Evolutionary conservation across 2,797 vertebrate genomes (phyloP).

Genomic region (Macropodus opercularis): DNA sequence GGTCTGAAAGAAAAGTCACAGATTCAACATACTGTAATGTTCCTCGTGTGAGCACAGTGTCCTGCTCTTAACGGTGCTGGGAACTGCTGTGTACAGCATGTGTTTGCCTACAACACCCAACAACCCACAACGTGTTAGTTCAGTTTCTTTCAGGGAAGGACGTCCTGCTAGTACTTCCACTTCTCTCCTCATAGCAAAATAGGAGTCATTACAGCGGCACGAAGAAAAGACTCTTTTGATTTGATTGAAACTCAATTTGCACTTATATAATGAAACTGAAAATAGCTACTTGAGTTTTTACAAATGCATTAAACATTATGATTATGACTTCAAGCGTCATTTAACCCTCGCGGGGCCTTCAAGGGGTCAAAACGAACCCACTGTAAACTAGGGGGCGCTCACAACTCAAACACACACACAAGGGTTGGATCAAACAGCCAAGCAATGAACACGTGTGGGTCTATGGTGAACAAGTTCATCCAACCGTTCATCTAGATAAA

Average conservation of each 20-base stretch:
- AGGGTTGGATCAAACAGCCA: too few species aligned
- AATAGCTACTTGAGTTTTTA: neutral
- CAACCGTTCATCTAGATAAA: too few species aligned
- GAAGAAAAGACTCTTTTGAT: conserved; percentile 2
- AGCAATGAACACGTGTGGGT: too few species aligned
- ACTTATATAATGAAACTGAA: neutral
- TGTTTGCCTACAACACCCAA: neutral
- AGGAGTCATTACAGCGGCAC: neutral
- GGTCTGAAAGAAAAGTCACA: conserved; percentile 2
- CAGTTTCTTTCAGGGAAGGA: conserved; percentile 5
- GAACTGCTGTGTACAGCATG: neutral
- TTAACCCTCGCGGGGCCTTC: too few species aligned
- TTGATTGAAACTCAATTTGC: conserved; percentile 9
- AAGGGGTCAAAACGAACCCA: too few species aligned
- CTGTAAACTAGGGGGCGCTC: too few species aligned
- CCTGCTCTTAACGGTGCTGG: neutral
- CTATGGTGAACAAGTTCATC: too few species aligned
- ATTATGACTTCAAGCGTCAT: neutral
- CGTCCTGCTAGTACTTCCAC: neutral
- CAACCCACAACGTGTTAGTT: conserved; percentile 5
- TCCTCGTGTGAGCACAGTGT: conserved; percentile 9
- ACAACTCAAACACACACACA: too few species aligned
- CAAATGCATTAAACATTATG: neutral
- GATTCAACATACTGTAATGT: conserved; percentile 24
- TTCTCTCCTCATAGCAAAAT: conserved; percentile 6